Evolutionary conservation across 1,140 invertebrate genomes (phyloP).

Genomic region (Melipona quadrifasciata): DNA sequence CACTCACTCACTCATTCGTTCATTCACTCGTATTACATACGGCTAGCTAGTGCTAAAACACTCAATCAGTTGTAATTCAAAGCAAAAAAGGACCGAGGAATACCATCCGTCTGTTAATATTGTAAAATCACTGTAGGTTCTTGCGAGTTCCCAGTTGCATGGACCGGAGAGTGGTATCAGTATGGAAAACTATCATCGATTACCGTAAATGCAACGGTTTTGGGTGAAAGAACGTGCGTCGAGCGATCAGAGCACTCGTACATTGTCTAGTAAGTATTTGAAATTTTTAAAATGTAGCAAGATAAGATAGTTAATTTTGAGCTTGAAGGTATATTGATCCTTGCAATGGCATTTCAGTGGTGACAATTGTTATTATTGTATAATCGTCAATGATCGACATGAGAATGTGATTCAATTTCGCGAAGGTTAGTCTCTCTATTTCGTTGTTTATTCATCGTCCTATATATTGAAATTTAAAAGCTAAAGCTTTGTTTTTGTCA

Average conservation of each 20-base stretch:
- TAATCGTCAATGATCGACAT: constrained; percentile 85
- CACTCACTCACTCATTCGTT: too few species aligned
- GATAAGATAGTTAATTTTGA: background rate
- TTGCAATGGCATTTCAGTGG: constrained; percentile 43
- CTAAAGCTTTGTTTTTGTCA: background rate
- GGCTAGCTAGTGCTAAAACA: background rate
- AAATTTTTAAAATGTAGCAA: background rate
- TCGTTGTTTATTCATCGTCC: background rate
- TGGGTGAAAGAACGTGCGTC: constrained; percentile 80
- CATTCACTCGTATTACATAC: too few species aligned
- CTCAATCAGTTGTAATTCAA: background rate
- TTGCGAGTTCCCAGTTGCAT: constrained; percentile 81
- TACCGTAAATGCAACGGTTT: constrained; percentile 78
- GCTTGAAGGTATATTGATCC: background rate
- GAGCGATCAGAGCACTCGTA: constrained; percentile 79
- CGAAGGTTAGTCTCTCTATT: constrained; percentile 83
- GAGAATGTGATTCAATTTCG: constrained; percentile 87
- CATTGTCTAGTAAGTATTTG: constrained; percentile 77
- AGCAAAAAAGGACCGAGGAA: background rate
- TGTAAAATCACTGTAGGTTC: constrained; percentile 66
- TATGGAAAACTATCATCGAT: constrained; percentile 76
- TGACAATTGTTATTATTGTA: constrained; percentile 84
- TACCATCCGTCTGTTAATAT: background rate
- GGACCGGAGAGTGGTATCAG: constrained; percentile 83
- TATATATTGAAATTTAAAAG: background rate